Evolutionary conservation across 2,888 invertebrate species (phyloP), one percentile per base, ranked within the genome.

Genomic region (Trachelus troglodyta): DNA sequence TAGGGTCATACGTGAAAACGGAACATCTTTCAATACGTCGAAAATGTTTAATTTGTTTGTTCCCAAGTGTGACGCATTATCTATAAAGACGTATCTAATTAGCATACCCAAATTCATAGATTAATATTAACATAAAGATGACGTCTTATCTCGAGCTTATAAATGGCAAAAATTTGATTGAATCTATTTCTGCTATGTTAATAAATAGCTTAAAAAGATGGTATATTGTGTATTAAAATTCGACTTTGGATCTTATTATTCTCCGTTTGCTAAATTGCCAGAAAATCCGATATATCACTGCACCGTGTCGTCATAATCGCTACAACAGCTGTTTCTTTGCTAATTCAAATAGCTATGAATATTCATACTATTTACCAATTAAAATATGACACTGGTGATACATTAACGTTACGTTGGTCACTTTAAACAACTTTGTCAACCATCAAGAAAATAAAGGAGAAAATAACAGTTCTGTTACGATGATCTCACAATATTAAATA

Each of bases 1-100:
- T 81, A 76, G 79, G 83, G 83, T 77, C 79, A 77, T 77, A 74
- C 78, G 73, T 79, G 56, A 73, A 77, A 40, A 77, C 78, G 77
- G 79, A 79, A 76, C 79, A 77, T 77, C 76, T 56, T 40, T 23
- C 23, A 2, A 23, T 56, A 23, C 9, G 56, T 56, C 56, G 23
- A 56, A 56, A 56, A 56, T 56, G 23, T 2, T 56, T 56, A 15
- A 15, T 15, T 56, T 56, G 40, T 15, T 56, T 56, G 23, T 56
- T 56, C 6, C 23, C 56, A 9, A 23, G 23, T 1, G 23, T 23
- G 23, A 56, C 56, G 56, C 56, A 56, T 56, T 56, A 23, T 9
- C 15, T 23, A 23, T 9, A 15, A 56, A 56, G 9, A 56, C 56
- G 9, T 56, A 23, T 56, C 23, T 56, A 1, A 56, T 56, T 56